A percentile compares a stretch with the other conserved stretches of the same genome.
These are phyloP conservation scores for Chaitophorus viminalis DNA, from an alignment of 2,888 invertebrate genomes.

Conservation along the genomic window DNA sequence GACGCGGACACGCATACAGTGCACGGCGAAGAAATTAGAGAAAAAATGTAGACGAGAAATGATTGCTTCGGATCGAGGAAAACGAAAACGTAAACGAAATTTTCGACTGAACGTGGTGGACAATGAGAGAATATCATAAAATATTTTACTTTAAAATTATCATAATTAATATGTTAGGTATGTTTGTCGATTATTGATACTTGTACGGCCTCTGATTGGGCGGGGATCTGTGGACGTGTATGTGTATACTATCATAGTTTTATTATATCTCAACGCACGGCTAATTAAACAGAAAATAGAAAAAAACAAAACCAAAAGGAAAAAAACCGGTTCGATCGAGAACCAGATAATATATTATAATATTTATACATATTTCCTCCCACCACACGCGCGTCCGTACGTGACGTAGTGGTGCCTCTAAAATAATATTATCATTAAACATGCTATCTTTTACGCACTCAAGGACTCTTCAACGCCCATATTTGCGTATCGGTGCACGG, in stretches of 20 bases:
- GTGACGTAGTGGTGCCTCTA: no score
- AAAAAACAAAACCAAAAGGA: constrained; percentile 5
- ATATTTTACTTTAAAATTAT: no score
- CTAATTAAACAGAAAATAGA: constrained; percentile 12
- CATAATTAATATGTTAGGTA: no score
- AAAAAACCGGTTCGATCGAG: constrained; percentile 30
- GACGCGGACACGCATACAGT: neutral
- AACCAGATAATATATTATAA: constrained; percentile 31
- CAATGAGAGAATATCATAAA: no score
- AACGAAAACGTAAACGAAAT: no score
- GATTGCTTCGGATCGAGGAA: no score
- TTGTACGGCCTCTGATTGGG: no score
- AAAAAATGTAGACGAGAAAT: no score
- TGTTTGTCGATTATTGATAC: no score
- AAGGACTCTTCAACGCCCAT: constrained; percentile 52
- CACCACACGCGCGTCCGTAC: neutral
- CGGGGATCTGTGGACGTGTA: no score
- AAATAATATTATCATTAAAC: neutral
- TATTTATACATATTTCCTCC: neutral
- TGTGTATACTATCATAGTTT: neutral
- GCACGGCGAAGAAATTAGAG: no score
- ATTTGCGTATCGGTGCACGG: constrained; percentile 1
- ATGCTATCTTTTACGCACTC: constrained; percentile 41
- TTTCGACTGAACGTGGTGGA: no score
- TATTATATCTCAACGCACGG: neutral